Conservation (phyloP, 2,113 vertebrate species). For the Pavo muticus region DNA sequence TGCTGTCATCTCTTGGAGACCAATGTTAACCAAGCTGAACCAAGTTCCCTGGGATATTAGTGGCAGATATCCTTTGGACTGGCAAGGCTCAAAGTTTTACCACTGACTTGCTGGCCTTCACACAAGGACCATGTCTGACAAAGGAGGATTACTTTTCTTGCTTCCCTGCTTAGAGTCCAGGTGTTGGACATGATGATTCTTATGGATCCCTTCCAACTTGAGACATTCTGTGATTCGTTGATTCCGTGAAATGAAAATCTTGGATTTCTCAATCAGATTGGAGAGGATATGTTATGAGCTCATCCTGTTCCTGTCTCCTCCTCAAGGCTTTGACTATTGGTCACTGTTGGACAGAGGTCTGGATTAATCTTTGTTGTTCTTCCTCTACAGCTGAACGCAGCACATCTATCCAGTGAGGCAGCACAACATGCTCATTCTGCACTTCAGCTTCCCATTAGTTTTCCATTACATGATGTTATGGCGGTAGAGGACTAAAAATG, state of each 20-base stretch:
- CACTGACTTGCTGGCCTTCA: background rate
- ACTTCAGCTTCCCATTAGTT: conserved; percentile 13
- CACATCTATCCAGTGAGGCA: fast-evolving
- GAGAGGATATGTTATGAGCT: background rate
- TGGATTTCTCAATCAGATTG: background rate
- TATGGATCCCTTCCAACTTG: too few relatives aligned
- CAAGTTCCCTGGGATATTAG: background rate
- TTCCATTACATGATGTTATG: background rate
- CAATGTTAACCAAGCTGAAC: background rate
- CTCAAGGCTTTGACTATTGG: background rate
- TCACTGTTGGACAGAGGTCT: background rate
- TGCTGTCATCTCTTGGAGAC: background rate
- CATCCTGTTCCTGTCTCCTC: background rate
- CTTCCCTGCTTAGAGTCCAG: background rate
- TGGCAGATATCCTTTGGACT: background rate
- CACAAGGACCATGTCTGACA: background rate
- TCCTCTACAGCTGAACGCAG: background rate
- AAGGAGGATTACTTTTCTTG: background rate
- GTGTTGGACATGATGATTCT: too few relatives aligned
- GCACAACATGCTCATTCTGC: background rate
- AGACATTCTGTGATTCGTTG: too few relatives aligned
- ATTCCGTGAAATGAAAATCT: background rate
- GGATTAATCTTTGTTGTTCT: conserved; percentile 4
- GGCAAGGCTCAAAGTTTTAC: background rate
- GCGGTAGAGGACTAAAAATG: background rate